These are phyloP conservation scores for Conopomorpha cramerella DNA, from an alignment of 1,140 invertebrate species.

Conservation along the genomic window DNA sequence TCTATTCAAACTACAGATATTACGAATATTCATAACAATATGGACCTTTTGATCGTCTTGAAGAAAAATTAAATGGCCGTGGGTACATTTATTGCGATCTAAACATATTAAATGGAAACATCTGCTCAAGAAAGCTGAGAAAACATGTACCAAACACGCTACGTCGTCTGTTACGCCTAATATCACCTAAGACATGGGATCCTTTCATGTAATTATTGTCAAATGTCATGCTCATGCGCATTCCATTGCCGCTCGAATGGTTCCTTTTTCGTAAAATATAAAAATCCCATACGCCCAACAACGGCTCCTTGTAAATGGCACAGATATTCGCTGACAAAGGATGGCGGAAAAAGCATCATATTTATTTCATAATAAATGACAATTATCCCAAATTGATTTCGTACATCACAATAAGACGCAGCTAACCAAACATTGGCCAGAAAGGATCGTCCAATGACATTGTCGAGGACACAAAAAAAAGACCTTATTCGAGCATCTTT, in stretches of 20 bases:
- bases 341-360: slow-evolving; percentile 44
- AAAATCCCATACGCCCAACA: slow-evolving; percentile 36
- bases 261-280: slow-evolving; percentile 38
- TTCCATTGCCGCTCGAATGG: slow-evolving; percentile 27
- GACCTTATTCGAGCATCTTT: neutral
- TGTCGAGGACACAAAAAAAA: slow-evolving; percentile 14
- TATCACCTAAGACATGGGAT: slow-evolving; percentile 27
- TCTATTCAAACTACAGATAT: too few relatives aligned
- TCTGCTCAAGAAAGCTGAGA: slow-evolving; percentile 47
- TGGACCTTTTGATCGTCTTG: too few relatives aligned
- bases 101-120: too few relatives aligned
- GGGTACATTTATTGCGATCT: too few relatives aligned
- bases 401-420: slow-evolving; percentile 32
- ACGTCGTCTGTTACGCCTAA: slow-evolving; percentile 34
- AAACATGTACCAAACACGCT: slow-evolving; percentile 41
- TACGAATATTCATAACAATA: too few relatives aligned
- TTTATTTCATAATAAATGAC: slow-evolving; percentile 61
- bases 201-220: slow-evolving; percentile 49
- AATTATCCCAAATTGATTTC: slow-evolving; percentile 58
- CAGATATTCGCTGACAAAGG: slow-evolving; percentile 24
- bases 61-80: too few relatives aligned
- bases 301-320: slow-evolving; percentile 26
- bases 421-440: slow-evolving; percentile 57
- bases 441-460: slow-evolving; percentile 31
- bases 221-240: slow-evolving; percentile 22